These are phyloP conservation scores for Ia io DNA, from an alignment of 2,113 vertebrate genomes.

Conservation along the genomic window DNA sequence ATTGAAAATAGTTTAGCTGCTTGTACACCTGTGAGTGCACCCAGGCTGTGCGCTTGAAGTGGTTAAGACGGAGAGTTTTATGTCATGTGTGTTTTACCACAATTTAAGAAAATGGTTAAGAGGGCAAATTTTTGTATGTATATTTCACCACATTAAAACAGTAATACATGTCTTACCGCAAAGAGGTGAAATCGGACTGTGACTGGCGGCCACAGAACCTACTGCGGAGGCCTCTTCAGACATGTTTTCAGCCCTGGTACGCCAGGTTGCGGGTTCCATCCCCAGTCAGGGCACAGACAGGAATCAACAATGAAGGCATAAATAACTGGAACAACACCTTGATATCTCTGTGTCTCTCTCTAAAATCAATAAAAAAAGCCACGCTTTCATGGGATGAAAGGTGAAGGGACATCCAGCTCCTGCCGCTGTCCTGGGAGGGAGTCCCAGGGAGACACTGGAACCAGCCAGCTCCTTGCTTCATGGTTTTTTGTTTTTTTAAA, in stretches of 20 bases:
- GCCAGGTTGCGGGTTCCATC: background rate
- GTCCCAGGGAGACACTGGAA: background rate
- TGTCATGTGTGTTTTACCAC: background rate
- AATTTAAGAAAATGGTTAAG: background rate
- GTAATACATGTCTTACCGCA: background rate
- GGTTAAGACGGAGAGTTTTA: background rate
- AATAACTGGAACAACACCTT: background rate
- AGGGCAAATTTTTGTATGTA: rapidly evolving
- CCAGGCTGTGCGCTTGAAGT: background rate
- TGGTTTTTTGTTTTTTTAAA: too few species aligned
- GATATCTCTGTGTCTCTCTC: background rate
- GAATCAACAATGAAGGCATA: background rate
- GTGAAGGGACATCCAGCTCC: background rate
- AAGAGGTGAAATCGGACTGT: background rate
- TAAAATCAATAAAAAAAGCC: background rate
- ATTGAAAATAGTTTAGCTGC: background rate
- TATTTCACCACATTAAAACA: background rate
- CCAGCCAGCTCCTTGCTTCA: background rate
- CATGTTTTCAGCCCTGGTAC: background rate
- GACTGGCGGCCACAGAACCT: background rate
- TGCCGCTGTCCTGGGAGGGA: background rate
- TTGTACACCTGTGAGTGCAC: background rate
- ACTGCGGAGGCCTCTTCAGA: background rate
- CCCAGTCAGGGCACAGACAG: background rate
- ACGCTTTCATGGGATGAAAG: background rate